These are phyloP conservation scores for Nesidiocoris tenuis DNA, from an alignment of 2,888 invertebrate genomes.

Conservation along the genomic window DNA sequence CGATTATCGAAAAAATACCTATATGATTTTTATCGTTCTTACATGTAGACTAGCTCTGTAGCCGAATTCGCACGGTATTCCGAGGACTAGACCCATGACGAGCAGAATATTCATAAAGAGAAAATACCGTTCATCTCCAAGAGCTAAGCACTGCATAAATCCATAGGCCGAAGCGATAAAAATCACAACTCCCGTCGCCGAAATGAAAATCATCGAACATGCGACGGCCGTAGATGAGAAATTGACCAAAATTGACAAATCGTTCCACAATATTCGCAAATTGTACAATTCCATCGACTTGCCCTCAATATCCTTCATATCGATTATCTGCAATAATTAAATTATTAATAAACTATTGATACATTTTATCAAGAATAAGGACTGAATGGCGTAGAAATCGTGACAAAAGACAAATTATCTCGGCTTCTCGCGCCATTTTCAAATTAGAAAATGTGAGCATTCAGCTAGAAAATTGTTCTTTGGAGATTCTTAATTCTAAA, in stretches of 20 bases:
- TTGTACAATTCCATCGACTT: conserved; percentile 11
- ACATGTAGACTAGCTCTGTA: conserved; percentile 29
- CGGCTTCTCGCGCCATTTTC: too few species aligned
- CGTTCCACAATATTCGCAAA: conserved; percentile 24
- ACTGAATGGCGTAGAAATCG: too few species aligned
- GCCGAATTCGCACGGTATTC: conserved; percentile 32
- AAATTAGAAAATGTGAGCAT: too few species aligned
- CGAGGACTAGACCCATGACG: conserved; percentile 20
- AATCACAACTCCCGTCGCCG: conserved; percentile 22
- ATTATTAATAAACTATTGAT: too few species aligned
- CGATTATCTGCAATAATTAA: conserved; percentile 7
- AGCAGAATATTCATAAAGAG: conserved; percentile 17
- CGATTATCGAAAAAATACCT: too few species aligned
- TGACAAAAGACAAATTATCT: too few species aligned
- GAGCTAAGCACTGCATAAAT: conserved; percentile 24
- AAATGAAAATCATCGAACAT: conserved; percentile 29
- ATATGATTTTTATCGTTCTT: too few species aligned
- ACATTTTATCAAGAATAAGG: too few species aligned
- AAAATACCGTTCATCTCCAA: conserved; percentile 28
- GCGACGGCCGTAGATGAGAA: conserved; percentile 28
- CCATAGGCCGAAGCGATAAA: conserved; percentile 34
- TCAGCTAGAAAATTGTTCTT: too few species aligned
- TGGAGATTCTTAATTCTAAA: too few species aligned
- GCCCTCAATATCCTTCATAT: not conserved
- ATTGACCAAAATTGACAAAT: conserved; percentile 8